Evolutionary conservation across 2,888 invertebrate genomes (phyloP).

Genomic region (Syritta pipiens): DNA sequence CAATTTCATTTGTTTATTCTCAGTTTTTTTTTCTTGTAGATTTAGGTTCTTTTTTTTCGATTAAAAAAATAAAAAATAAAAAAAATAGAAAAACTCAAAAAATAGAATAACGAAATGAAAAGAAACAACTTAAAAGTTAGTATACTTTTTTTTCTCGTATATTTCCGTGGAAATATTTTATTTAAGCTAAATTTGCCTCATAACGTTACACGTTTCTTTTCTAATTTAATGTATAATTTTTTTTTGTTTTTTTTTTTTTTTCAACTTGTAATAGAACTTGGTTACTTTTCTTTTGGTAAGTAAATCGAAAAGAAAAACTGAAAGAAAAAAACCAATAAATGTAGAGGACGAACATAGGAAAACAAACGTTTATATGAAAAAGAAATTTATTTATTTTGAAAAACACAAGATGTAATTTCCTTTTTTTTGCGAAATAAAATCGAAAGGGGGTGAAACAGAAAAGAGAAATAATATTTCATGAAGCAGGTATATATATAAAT

Average conservation of each 20-base stretch:
- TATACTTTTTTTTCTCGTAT: slow-evolving; percentile 44
- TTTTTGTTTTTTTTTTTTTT: slow-evolving; percentile 29
- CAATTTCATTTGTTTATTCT: slow-evolving; percentile 55
- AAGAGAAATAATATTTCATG: slow-evolving; percentile 39
- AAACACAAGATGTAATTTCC: too few species aligned
- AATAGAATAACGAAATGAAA: slow-evolving; percentile 18
- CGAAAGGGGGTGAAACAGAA: slow-evolving; percentile 18
- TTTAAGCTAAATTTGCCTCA: slow-evolving; percentile 73
- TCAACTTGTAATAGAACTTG: slow-evolving; percentile 59
- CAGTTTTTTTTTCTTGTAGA: slow-evolving; percentile 41
- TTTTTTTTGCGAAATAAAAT: slow-evolving; percentile 30
- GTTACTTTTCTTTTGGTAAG: slow-evolving; percentile 47
- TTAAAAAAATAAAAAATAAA: slow-evolving; percentile 33
- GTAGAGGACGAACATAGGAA: slow-evolving; percentile 4
- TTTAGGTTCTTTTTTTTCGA: slow-evolving; percentile 54
- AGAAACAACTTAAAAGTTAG: slow-evolving; percentile 54
- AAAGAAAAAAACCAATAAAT: slow-evolving; percentile 27
- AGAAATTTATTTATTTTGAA: too few species aligned
- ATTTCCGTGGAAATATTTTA: slow-evolving; percentile 66
- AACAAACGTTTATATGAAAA: not conserved
- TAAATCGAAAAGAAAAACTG: slow-evolving; percentile 13
- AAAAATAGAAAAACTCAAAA: slow-evolving; percentile 23
- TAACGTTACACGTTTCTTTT: slow-evolving; percentile 74
- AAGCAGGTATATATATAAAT: slow-evolving; percentile 54
- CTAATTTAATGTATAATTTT: slow-evolving; percentile 63